Evolutionary conservation across 2,888 invertebrate species (phyloP).

Genomic region (Ditylenchus weischeri): DNA sequence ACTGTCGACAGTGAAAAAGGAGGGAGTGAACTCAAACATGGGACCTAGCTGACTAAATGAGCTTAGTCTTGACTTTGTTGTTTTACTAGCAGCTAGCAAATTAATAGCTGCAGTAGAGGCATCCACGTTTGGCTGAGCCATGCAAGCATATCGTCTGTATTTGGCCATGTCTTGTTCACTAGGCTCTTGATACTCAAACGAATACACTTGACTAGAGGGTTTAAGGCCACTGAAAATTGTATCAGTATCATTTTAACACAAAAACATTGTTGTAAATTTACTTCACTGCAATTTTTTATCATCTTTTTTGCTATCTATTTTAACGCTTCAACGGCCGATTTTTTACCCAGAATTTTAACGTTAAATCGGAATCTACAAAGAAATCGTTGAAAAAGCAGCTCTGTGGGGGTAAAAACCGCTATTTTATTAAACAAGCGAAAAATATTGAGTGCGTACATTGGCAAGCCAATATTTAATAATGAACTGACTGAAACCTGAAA

Average conservation of each 20-base stretch:
- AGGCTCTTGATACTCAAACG: conserved; percentile 13
- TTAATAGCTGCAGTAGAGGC: conserved; percentile 1
- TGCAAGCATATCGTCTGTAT: conserved; percentile 17
- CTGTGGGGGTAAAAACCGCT: too few relatives aligned
- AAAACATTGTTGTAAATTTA: neutral
- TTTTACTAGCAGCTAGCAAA: neutral
- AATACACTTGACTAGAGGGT: conserved; percentile 20
- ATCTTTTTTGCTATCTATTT: too few relatives aligned
- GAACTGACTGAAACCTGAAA: too few relatives aligned
- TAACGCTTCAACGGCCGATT: too few relatives aligned
- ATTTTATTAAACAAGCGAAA: too few relatives aligned
- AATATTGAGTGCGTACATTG: too few relatives aligned
- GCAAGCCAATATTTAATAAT: too few relatives aligned
- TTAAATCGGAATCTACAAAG: too few relatives aligned
- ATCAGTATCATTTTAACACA: neutral
- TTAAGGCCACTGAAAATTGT: conserved; percentile 18
- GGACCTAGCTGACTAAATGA: conserved; percentile 30
- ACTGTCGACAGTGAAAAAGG: conserved; percentile 30
- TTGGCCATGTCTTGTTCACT: conserved; percentile 13
- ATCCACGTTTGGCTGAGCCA: neutral
- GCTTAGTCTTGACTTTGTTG: conserved; percentile 22
- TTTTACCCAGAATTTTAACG: too few relatives aligned
- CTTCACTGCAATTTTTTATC: too few relatives aligned
- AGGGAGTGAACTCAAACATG: conserved; percentile 28
- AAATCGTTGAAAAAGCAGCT: too few relatives aligned